Evolutionary conservation across 37 sponge, comb jelly and placozoan genomes (phyloP), one percentile per base, ranked within the genome.

Genomic region (Beroe ovata): DNA sequence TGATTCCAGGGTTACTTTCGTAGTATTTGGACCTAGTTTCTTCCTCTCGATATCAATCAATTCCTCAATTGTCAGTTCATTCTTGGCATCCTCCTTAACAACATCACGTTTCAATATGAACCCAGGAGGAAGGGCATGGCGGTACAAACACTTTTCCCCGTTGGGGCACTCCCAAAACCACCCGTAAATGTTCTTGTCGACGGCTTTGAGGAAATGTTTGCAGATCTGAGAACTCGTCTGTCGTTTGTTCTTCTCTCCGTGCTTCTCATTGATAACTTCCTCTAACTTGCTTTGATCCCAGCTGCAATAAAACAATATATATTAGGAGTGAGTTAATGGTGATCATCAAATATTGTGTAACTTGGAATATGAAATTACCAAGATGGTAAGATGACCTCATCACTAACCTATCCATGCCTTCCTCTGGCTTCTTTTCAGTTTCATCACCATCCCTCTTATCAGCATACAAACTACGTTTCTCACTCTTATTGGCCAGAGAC

Each of bases 121-220:
- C 33, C 96, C 99, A 28, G 96, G 96, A 0, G 99, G 99, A 6
- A 98, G 93, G 36, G 95, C 95, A 41, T 98, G 99, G 21, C 99
- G 91, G 91, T 98, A 98, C 29, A 93, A 92, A 71, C 99, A 98
- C 60, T 91, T 94, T 69, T 93, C 94, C 30, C 95, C 93, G 71
- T 92, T 96, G 23, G 99, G 99, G 60, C 99, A 98, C 88, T 91
- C 92, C 99, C 99, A 98, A 90, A 98, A 98, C 99, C 99, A 98
- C 33, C 99, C 99, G 92, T 98, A 98, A 11, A 96, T 35, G 33
- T 37, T 90, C 84, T 94, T 93, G 90, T 98, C 99, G 38, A 98
- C 93, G 22, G 99, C 99, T n/a, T 94, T 90, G 11, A 98, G 93
- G 71, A 98, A 98, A 88, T 94, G 92, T 72, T 96, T 95, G 81